phyloP scores from a whole-genome alignment of 2,888 invertebrate species.

The Cryptocephalus primarius region DNA sequence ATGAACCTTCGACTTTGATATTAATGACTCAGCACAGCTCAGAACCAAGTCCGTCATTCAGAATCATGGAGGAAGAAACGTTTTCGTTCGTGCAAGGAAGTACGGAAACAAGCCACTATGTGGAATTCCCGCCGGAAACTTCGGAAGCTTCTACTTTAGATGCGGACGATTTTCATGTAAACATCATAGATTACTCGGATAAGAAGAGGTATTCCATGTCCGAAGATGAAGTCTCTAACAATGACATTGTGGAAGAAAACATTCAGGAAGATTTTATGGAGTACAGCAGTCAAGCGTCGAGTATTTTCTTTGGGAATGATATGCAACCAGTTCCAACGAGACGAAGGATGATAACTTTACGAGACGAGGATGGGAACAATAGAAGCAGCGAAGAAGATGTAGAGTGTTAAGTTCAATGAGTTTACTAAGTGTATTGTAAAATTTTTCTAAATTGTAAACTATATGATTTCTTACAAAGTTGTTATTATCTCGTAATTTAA shows the following conservation, averaged over 20 bases:
- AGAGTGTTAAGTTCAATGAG: too few species aligned
- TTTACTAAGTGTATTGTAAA: too few species aligned
- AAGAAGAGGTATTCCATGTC: slow-evolving; percentile 5
- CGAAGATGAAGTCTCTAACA: slow-evolving; percentile 10
- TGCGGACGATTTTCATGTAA: slow-evolving; percentile 8
- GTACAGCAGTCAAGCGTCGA: slow-evolving; percentile 30
- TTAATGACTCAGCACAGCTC: slow-evolving; percentile 7
- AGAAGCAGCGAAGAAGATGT: too few species aligned
- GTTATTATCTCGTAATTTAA: too few species aligned
- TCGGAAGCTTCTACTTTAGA: background rate
- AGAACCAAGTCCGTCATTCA: background rate
- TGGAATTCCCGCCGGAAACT: too few species aligned
- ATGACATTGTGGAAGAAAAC: background rate
- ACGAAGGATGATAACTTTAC: slow-evolving; percentile 12
- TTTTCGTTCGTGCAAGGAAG: too few species aligned
- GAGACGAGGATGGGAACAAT: too few species aligned
- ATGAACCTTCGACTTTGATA: slow-evolving; percentile 6
- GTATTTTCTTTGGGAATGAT: slow-evolving; percentile 30
- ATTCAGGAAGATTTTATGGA: slow-evolving; percentile 4
- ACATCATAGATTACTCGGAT: slow-evolving; percentile 8
- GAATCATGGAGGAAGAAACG: background rate
- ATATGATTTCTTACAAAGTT: too few species aligned
- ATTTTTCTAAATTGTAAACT: too few species aligned
- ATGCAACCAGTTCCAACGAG: slow-evolving; percentile 6
- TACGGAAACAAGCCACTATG: too few species aligned